Base-by-base conservation (phyloP, 2,888 invertebrate species). In the Hypselothyrea guttata region DNA sequence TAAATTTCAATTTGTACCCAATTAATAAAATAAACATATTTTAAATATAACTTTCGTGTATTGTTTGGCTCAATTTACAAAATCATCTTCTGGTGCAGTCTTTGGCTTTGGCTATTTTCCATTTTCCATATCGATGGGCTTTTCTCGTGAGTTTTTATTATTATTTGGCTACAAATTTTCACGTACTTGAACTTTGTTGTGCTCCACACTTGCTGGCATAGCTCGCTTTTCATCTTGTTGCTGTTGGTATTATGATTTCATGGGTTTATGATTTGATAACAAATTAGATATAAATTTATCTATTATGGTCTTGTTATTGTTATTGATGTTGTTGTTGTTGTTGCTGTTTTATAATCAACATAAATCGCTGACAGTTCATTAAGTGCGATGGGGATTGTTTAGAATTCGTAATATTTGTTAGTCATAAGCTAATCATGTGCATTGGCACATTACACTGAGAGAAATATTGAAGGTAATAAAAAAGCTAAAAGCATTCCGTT, bases 341-440 rank as follows among this genome's bases (percentile, higher is more conserved):
- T 34, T 28, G 46, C 31, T 53, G 33, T 15, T 22, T 22, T 4
- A 22, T 22, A 22, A 22, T 51, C 13, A 27, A 41, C 61, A 84
- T 78, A 77, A 77, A 84, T 82, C 75, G 71, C 59, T 78, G 71
- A 40, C 83, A 78, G 66, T 35, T 61, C 83, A 66, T 77, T 82
- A 82, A 70, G 47, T 77, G 74, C 51, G 42, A 73, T 11, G 61
- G 61, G 35, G 47, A 38, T 38, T 22, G 22, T 22, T 22, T 22
- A 22, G 22, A 22, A 22, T 57, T 53, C 42, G 35, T 18, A 58
- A 57, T 73, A 68, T 81, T 81, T 75, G 77, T 83, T 51, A 68
- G 47, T 64, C 67, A 75, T 76, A 72, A 71, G 54, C 35, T 35
- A 47, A 45, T 57, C 51, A 41, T 42, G 27, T 34, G 27, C 37